These are phyloP conservation scores for Athene cunicularia DNA, from an alignment of 2,113 vertebrate genomes.

Conservation along the genomic window DNA sequence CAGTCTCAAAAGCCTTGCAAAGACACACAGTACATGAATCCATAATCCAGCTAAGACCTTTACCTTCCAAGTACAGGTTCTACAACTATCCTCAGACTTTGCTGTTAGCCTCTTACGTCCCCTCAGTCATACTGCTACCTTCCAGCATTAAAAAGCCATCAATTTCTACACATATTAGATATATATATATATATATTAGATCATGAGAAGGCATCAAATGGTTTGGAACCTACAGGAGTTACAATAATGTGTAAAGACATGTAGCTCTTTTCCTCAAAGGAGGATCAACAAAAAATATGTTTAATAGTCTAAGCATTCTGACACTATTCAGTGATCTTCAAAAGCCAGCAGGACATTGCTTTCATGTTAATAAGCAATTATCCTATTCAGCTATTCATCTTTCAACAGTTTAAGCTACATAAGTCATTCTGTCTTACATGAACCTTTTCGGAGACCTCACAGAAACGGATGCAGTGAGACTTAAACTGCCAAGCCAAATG, in stretches of 20 bases:
- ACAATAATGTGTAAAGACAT: not conserved
- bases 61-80: not conserved
- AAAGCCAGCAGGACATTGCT: not conserved
- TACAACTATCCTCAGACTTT: not conserved
- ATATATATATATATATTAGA: not conserved
- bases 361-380: not conserved
- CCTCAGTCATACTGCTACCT: accelerated
- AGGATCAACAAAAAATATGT: not conserved
- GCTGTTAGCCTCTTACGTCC: not conserved
- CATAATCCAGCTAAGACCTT: not conserved
- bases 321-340: not conserved
- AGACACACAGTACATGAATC: not conserved
- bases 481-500: not conserved
- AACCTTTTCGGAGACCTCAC: not conserved
- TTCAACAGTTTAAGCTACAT: not conserved
- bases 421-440: not conserved
- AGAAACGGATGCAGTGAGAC: not conserved
- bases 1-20: not conserved
- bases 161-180: not conserved
- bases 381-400: not conserved
- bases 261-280: not conserved
- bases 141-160: not conserved
- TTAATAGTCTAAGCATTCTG: not conserved
- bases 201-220: not conserved
- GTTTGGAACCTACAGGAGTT: not conserved